phyloP scores from a whole-genome alignment of 2,113 vertebrate species.

The Oryzias melastigma region DNA sequence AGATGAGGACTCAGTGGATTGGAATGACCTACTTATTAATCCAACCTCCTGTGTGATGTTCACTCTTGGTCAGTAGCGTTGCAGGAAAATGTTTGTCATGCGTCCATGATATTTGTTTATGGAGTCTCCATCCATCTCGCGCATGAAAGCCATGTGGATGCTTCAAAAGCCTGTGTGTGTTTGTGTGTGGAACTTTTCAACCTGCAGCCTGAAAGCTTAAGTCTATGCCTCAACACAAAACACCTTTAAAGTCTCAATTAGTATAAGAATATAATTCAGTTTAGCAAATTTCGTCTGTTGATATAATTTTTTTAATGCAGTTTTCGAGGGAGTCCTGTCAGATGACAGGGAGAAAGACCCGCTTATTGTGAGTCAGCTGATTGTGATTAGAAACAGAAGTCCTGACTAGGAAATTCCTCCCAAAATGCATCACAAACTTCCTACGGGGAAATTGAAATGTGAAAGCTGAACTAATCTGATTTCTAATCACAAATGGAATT shows the following conservation, averaged over 20 bases:
- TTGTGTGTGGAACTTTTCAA: not conserved
- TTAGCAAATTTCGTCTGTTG: not conserved
- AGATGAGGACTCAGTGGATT: not conserved
- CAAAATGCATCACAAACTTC: too few species aligned
- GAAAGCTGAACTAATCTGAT: not conserved
- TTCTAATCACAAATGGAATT: not conserved
- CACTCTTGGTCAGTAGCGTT: constrained; percentile 5
- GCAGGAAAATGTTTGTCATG: not conserved
- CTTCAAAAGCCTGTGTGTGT: not conserved
- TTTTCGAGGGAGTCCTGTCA: not conserved
- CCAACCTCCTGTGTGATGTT: constrained; percentile 9
- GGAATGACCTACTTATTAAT: constrained; percentile 23
- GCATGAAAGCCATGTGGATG: constrained; percentile 4
- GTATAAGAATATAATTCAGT: not conserved
- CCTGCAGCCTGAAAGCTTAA: not conserved
- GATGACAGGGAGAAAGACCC: not conserved
- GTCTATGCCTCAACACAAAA: not conserved
- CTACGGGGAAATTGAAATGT: too few species aligned
- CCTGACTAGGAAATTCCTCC: not conserved
- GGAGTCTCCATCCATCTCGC: constrained; percentile 19
- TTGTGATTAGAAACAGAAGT: not conserved
- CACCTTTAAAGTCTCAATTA: not conserved
- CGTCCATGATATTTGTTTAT: too few species aligned
- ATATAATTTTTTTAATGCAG: too few species aligned
- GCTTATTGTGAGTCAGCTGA: not conserved